Conservation (phyloP, 1,140 invertebrate genomes). For the Orussus abietinus region DNA sequence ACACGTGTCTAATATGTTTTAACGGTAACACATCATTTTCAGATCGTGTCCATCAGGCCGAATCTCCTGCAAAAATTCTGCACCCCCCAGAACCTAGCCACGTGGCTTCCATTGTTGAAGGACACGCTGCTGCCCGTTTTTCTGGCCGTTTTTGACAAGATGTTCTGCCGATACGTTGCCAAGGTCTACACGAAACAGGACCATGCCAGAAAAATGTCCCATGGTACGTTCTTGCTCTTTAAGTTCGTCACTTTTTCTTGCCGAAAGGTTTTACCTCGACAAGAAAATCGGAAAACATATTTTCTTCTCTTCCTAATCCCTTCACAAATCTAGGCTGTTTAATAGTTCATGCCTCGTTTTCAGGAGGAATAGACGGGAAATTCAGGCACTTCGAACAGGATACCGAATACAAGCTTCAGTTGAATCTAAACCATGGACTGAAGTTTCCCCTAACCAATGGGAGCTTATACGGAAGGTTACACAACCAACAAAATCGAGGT, state of each 20-base stretch:
- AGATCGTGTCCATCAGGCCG: conserved; percentile 49
- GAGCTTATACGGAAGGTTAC: conserved; percentile 53
- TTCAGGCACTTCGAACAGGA: conserved; percentile 55
- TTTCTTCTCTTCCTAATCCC: neutral
- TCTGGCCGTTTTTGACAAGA: conserved; percentile 52
- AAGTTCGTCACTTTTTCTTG: conserved; percentile 7
- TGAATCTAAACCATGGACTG: conserved; percentile 49
- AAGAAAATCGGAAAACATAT: neutral
- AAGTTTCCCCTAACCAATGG: conserved; percentile 64
- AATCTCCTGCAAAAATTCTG: conserved; percentile 38
- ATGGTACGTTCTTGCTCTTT: conserved; percentile 25
- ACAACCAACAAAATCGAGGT: conserved; percentile 45
- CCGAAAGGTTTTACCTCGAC: neutral
- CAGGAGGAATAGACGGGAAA: conserved; percentile 58
- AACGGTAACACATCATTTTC: too few relatives aligned
- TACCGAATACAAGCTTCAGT: conserved; percentile 41
- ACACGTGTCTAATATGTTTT: too few relatives aligned
- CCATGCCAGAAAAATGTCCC: conserved; percentile 34
- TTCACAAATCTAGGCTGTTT: conserved; percentile 1
- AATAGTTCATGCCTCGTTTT: conserved; percentile 18
- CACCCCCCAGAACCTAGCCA: conserved; percentile 40
- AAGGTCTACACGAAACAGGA: conserved; percentile 50
- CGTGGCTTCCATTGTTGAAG: conserved; percentile 52
- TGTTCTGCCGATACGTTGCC: conserved; percentile 51
- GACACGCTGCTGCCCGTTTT: conserved; percentile 52